Percentiles rank a stretch among this genome's conserved stretches.
Conservation (phyloP, 2,113 vertebrate species). For the Pedionomus torquatus region DNA sequence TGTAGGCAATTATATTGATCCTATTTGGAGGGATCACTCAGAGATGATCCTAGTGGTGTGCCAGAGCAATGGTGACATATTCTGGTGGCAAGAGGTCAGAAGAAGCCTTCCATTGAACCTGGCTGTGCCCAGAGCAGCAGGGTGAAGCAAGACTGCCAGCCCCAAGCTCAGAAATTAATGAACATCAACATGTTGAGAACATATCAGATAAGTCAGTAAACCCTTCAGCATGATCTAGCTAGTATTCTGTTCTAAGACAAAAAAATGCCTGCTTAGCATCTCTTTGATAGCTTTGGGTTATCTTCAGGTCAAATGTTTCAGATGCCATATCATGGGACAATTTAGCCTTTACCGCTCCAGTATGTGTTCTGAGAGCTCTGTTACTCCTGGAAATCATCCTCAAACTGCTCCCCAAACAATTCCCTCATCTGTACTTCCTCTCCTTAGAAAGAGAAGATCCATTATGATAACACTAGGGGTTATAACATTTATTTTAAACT, state of each 20-base stretch:
- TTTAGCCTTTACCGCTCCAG: accelerated
- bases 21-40: neutral
- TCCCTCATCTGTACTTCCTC: neutral
- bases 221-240: neutral
- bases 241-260: neutral
- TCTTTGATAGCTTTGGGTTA: neutral
- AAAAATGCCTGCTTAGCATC: neutral
- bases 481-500: neutral
- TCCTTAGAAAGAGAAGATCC: neutral
- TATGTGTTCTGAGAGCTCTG: neutral
- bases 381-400: neutral
- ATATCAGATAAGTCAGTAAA: neutral
- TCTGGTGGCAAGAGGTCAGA: neutral
- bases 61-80: neutral
- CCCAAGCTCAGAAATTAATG: neutral
- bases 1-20: neutral
- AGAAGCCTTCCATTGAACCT: neutral
- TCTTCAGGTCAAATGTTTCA: neutral
- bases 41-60: neutral
- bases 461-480: neutral
- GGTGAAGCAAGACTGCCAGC: neutral
- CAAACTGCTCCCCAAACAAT: neutral
- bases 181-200: accelerated
- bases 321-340: neutral
- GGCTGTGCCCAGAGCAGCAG: neutral